Evolutionary conservation across 2,888 invertebrate genomes (phyloP), one percentile per base, ranked within the genome.

Genomic region (Thera obeliscata): DNA sequence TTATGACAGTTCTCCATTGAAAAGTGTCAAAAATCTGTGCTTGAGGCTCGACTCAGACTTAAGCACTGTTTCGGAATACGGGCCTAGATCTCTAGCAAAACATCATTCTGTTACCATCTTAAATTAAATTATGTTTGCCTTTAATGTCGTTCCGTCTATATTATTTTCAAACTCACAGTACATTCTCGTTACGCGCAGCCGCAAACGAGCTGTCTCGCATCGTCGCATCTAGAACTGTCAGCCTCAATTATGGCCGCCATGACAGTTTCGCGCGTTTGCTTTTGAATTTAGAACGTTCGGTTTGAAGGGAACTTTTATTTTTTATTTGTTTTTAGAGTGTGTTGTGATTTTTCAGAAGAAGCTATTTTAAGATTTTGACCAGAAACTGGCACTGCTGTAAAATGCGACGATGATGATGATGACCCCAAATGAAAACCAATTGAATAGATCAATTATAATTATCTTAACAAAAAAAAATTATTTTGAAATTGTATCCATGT

Each of bases 181-280:
- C 81, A 77, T 73, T 84, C 84, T 86, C 84, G 90, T 90, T 90
- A 90, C 84, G 89, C 88, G 80, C 83, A 82, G 76, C 73, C 84
- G 87, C 89, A 87, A 89, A 89, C 86, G 82, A 87, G 87, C 79
- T 78, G 84, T 84, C 82, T 79, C 78, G 80, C 80, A 81, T 80
- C 78, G 79, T 80, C 83, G 81, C 80, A 80, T 80, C 81, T 81
- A 85, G 86, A 87, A 88, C 91, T 92, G 92, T 93, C 92, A 90
- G 75, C 86, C 82, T 82, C 90, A 91, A 93, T 92, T 92, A 93
- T 87, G 88, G 87, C 85, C 74, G 87, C 87, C 87, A 87, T 86
- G 91, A 91, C 85, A 90, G 86, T 87, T 89, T 83, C 76, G 87
- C 88, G 89, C 90, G 86, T 76, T 88, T 87, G 90, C 86, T 87